These are phyloP conservation scores for Machimus rusticus DNA, from an alignment of 2,888 invertebrate genomes.

Conservation along the genomic window DNA sequence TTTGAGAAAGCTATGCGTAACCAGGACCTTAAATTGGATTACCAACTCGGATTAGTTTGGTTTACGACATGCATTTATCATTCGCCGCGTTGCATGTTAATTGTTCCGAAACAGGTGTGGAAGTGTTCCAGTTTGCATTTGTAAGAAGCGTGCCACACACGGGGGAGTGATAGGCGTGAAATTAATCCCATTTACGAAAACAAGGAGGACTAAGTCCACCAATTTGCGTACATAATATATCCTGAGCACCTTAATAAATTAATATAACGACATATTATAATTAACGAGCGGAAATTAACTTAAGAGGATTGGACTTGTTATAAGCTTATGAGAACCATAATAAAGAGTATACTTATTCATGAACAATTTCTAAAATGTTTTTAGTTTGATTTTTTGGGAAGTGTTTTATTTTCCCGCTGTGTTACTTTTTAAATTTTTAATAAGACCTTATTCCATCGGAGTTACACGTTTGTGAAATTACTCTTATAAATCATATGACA, in stretches of 20 bases:
- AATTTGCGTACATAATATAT: neutral
- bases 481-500: neutral
- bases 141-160: neutral
- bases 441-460: neutral
- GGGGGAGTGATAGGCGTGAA: neutral
- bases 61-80: neutral
- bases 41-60: neutral
- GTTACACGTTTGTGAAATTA: neutral
- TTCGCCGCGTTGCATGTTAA: neutral
- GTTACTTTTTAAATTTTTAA: too few species aligned
- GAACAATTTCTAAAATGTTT: neutral
- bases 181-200: neutral
- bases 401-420: too few species aligned
- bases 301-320: neutral
- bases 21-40: neutral
- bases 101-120: neutral
- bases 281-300: neutral
- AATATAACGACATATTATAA: neutral
- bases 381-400: too few species aligned
- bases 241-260: neutral
- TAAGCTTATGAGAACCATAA: neutral
- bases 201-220: neutral
- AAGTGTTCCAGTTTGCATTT: neutral
- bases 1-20: neutral
- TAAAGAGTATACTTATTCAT: neutral